phyloP scores from a whole-genome alignment of 1,140 invertebrate genomes.

The Euwallacea fornicatus region DNA sequence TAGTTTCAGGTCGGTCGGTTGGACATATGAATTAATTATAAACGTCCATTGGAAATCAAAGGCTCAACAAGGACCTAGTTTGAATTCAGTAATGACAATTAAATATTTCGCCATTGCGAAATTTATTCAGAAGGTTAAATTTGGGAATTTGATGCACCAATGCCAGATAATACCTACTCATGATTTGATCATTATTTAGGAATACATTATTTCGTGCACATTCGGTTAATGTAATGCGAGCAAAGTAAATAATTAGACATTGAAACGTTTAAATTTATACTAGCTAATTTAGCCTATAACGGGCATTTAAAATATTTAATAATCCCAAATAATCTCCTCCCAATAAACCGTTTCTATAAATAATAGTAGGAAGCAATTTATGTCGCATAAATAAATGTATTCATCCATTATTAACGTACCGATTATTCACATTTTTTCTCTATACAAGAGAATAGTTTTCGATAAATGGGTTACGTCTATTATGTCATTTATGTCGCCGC shows the following conservation, averaged over 20 bases:
- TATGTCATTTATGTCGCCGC: too few relatives aligned
- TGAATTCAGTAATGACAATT: conserved; percentile 6
- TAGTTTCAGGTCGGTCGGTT: background rate
- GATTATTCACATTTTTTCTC: too few relatives aligned
- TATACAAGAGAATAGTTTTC: too few relatives aligned
- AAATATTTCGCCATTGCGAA: conserved; percentile 7
- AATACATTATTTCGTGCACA: conserved; percentile 9
- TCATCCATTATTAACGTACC: too few relatives aligned
- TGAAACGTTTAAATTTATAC: conserved; percentile 15
- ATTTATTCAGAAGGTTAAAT: conserved; percentile 14
- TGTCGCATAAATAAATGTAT: background rate
- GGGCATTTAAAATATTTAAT: too few relatives aligned
- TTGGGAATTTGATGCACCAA: conserved; percentile 8
- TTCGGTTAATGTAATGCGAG: conserved; percentile 5
- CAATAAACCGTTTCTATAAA: conserved; percentile 1
- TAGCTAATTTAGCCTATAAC: conserved; percentile 4
- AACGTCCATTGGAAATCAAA: background rate
- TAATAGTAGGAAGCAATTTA: conserved; percentile 3
- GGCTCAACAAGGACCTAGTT: background rate
- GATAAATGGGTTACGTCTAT: too few relatives aligned
- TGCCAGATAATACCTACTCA: background rate
- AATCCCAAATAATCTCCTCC: too few relatives aligned
- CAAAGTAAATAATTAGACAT: conserved; percentile 18
- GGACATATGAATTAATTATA: background rate
- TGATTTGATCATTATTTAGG: conserved; percentile 19